These are phyloP conservation scores for Cassiopea andromeda DNA, from an alignment of 30 jellyfish, hydroid and myxozoan species.

Conservation along the genomic window DNA sequence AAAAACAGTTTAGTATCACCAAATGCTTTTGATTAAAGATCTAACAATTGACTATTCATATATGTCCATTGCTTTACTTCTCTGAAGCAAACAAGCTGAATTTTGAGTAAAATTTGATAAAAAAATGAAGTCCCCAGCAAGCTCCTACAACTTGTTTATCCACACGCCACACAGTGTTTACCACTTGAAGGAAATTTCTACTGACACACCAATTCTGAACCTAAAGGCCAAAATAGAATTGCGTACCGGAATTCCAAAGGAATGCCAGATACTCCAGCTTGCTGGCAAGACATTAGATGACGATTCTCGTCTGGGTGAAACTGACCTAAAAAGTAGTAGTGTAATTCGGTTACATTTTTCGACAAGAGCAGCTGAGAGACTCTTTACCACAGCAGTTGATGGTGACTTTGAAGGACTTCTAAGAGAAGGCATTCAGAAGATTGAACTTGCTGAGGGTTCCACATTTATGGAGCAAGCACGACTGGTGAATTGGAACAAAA, in stretches of 20 bases:
- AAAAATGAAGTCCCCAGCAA: conserved; percentile 31
- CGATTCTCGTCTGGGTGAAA: conserved; percentile 9
- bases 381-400: conserved; percentile 21
- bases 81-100: not conserved
- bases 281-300: conserved; percentile 14
- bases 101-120: not conserved
- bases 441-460: conserved; percentile 32
- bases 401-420: conserved; percentile 46
- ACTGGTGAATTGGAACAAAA: conserved; percentile 35
- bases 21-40: too few relatives aligned
- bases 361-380: conserved; percentile 20
- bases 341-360: conserved; percentile 45
- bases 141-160: conserved; percentile 8
- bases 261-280: conserved; percentile 35
- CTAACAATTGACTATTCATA: too few relatives aligned
- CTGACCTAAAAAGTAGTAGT: conserved; percentile 16
- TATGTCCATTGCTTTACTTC: not conserved
- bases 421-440: conserved; percentile 42
- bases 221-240: conserved; percentile 47
- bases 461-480: conserved; percentile 25
- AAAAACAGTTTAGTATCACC: too few relatives aligned
- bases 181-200: conserved; percentile 15
- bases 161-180: conserved; percentile 50
- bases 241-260: conserved; percentile 67
- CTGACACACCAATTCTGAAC: conserved; percentile 8